Percentiles rank a stretch among this genome's conserved stretches.
These are phyloP conservation scores for Vireo altiloquus DNA, from an alignment of 2,113 vertebrate species.

Conservation along the genomic window DNA sequence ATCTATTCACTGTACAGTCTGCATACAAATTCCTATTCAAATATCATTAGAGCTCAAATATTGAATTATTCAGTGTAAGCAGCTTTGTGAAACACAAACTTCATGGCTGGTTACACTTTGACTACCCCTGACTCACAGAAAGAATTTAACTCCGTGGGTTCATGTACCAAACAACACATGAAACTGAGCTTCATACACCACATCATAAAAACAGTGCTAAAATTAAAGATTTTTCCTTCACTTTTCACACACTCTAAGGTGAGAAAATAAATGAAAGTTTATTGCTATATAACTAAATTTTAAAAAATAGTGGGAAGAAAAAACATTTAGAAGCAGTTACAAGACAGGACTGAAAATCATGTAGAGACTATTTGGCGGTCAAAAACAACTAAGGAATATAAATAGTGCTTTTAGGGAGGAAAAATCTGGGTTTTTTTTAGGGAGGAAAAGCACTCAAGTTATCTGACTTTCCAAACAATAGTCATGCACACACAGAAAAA, in stretches of 20 bases:
- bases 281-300: neutral
- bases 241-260: neutral
- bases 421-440: neutral
- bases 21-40: conserved; percentile 32
- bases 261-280: conserved; percentile 3
- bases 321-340: neutral
- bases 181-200: neutral
- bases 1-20: neutral
- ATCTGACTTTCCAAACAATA: neutral
- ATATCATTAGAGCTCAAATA: conserved; percentile 40
- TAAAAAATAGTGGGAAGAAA: neutral
- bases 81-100: conserved; percentile 30
- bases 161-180: neutral
- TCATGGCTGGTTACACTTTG: conserved; percentile 13
- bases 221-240: neutral
- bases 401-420: neutral
- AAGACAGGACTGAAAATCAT: neutral
- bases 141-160: neutral
- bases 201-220: neutral
- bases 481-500: neutral
- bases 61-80: conserved; percentile 47
- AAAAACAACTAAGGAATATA: neutral
- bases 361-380: neutral
- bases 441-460: neutral
- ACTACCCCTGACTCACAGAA: neutral